Conservation (phyloP, 37 sponge, comb jelly and placozoan species). For the Tethya wilhelma region DNA sequence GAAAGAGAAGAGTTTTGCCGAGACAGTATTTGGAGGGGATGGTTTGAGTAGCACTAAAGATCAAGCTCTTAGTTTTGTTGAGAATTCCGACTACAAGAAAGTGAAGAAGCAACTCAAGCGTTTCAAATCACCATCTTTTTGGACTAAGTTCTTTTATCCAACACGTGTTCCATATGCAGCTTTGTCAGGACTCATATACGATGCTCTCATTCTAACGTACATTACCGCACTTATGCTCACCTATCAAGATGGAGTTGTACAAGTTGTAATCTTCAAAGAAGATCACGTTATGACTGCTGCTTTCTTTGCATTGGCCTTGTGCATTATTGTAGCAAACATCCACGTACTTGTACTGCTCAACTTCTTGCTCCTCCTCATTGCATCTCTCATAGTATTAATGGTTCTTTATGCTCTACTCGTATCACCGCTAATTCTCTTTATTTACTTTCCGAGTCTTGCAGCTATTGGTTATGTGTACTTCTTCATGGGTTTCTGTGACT, state of each 20-base stretch:
- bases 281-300: neutral
- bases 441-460: neutral
- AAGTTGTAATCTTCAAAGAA: neutral
- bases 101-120: conserved; percentile 9
- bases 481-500: neutral
- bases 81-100: neutral
- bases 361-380: neutral
- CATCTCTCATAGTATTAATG: neutral
- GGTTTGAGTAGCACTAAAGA: neutral
- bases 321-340: neutral
- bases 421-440: neutral
- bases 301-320: neutral
- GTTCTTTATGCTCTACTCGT: neutral
- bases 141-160: conserved; percentile 5
- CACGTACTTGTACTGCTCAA: neutral
- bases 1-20: conserved; percentile 30
- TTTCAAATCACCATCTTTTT: conserved; percentile 3
- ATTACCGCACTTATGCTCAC: conserved; percentile 11
- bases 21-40: conserved; percentile 28
- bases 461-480: neutral
- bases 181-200: neutral
- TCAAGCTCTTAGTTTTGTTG: neutral
- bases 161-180: conserved; percentile 2
- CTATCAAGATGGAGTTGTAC: neutral
- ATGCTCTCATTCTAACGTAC: conserved; percentile 4